Evolutionary conservation across 2,888 invertebrate species (phyloP).

Genomic region (Eupithecia inturbata): DNA sequence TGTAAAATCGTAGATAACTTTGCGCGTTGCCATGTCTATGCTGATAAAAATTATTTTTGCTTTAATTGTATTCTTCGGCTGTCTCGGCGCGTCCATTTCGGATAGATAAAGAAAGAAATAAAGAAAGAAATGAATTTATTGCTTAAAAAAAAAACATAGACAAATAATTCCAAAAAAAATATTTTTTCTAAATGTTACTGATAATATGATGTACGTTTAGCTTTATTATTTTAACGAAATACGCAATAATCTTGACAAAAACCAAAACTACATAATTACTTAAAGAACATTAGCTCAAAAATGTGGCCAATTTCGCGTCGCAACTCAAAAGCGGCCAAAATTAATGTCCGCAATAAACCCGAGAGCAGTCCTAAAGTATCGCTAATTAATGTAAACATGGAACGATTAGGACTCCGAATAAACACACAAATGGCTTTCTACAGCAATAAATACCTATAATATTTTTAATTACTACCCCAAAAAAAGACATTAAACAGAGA

Average conservation of each 20-base stretch:
- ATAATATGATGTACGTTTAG: not conserved
- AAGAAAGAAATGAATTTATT: no score
- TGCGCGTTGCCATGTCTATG: no score
- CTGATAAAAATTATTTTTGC: no score
- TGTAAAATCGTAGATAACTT: no score
- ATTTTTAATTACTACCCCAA: constrained; percentile 79
- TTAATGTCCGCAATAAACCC: constrained; percentile 80
- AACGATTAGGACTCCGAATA: constrained; percentile 79
- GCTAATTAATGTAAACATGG: constrained; percentile 83
- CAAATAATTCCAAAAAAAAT: no score
- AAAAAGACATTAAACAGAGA: constrained; percentile 79
- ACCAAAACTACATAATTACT: constrained; percentile 46
- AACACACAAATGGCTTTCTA: constrained; percentile 76
- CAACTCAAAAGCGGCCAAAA: constrained; percentile 62
- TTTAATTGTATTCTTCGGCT: not conserved
- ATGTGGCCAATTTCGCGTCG: constrained; percentile 43
- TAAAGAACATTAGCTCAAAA: constrained; percentile 45
- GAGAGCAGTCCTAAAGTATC: constrained; percentile 78
- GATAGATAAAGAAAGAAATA: no score
- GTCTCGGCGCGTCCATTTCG: not conserved
- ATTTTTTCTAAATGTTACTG: no score
- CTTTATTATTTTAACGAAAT: not conserved
- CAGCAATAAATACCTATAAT: constrained; percentile 82
- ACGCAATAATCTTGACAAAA: constrained; percentile 35
- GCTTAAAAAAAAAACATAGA: no score